Base-by-base conservation (phyloP, 1,140 invertebrate genomes). In the Ditylenchus dipsaci region DNA sequence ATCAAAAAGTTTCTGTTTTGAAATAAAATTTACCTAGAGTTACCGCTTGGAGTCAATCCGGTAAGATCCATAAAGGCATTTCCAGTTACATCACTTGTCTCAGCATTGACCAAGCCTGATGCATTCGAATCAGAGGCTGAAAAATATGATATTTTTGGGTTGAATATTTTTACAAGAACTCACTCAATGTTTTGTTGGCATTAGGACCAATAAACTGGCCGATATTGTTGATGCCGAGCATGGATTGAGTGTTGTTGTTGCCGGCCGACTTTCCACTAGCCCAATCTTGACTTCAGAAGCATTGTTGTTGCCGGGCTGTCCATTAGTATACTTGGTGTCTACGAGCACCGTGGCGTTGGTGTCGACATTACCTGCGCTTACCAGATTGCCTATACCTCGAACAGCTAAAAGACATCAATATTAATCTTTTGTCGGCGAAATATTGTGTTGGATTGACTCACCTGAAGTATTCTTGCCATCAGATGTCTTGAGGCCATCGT, bases 81-180 rank as follows among this genome's bases (percentile, higher is more conserved):
- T 30, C 71, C 71, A 17, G 67, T 73, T 15, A 73, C 23, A 27
- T 73, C 70, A 26, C 33, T 66, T 30, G 63, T 60, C 21, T 71
- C 62, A 23, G 68, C 71, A 13, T 29, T 64, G 19, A 53, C 71
- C 19, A 15, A 38, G 23, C 71, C 71, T 21, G n/a, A 15, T 9
- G 62, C 57, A 43, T 58, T 60, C 23, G 71, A 33, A 26, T 9
- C 62, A 23, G 42, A 42, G 19, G n/a, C 71, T 72, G 62, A 56
- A 65, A 23, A 56, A 9, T 29, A 30, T 1, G 13, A 38, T 17
- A 67, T 33, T 67, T 49, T 62, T 8, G 0, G 7, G 11, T 29
- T 21, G 26, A 1, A 56, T 26, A 29, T 19, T 26, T 53, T 60
- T 60, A 13, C 57, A 67, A 17, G 1, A 15, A 38, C 33, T 58